A percentile compares a stretch with the other conserved stretches of the same genome.
Evolutionary conservation across 2,113 vertebrate species (phyloP).

Genomic region (Mus pahari): DNA sequence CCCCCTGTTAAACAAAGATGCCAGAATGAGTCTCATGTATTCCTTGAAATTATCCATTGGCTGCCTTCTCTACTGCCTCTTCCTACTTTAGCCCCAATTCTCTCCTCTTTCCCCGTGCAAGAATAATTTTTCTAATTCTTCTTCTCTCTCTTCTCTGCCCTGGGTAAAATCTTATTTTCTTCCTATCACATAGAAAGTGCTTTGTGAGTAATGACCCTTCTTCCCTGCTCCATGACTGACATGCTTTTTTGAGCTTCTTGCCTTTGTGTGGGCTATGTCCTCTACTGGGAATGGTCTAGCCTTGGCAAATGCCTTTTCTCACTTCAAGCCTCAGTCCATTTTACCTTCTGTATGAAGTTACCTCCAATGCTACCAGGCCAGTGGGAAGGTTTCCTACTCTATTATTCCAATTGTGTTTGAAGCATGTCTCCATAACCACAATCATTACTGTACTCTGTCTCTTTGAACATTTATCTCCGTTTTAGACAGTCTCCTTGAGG

Average conservation of each 20-base stretch:
- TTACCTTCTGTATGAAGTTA: constrained; percentile 24
- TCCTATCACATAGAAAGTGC: not conserved
- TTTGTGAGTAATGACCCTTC: not conserved
- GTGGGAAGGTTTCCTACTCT: not conserved
- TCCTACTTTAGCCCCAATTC: not conserved
- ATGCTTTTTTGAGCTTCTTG: constrained; percentile 13
- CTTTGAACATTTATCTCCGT: not conserved
- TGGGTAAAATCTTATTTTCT: constrained; percentile 9
- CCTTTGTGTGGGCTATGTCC: not conserved
- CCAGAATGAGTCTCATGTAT: not conserved
- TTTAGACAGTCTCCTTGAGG: constrained; percentile 16
- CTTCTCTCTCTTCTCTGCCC: not conserved
- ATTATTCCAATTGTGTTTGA: constrained; percentile 14
- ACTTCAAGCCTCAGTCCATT: constrained; percentile 30
- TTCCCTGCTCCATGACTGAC: not conserved
- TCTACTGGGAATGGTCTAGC: constrained; percentile 31
- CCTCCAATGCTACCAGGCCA: not conserved
- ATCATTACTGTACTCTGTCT: not conserved
- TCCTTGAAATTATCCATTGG: not conserved
- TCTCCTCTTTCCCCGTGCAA: constrained; percentile 31
- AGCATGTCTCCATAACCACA: not conserved
- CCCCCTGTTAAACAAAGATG: constrained; percentile 9
- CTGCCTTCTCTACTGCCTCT: not conserved
- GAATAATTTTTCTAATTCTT: not conserved
- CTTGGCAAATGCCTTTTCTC: constrained; percentile 45